Base-by-base conservation (phyloP, 2,797 vertebrate species). In the Melanotaenia parkinsoni region DNA sequence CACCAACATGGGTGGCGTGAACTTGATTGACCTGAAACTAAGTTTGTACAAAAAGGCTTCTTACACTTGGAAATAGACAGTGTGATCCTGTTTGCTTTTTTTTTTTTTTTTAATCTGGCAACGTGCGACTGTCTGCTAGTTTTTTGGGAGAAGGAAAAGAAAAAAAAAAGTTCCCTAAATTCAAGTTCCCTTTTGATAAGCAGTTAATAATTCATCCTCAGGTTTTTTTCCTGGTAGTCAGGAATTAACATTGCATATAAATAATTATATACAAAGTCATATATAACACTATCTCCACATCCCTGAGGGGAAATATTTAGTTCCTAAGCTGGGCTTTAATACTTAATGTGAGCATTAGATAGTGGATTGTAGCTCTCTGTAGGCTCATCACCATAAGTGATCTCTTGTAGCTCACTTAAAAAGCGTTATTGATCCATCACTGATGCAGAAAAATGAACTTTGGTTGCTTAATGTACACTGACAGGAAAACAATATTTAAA, bases 1-100 rank as follows among this genome's bases (percentile, higher is more conserved):
- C 33, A 38, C 37, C 11, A 38, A 38, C 37, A 89, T 59, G 77
- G 73, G 79, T 67, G 79, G 57, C 0, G 63, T 89, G 37, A 76
- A 86, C 58, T 20, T 81, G 14, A 76, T 50, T 68, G 70, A 88
- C 67, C 26, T 2, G 14, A 81, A 76, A 22, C 26, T 40, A 40
- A 14, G 11, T 40, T 40, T 40, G 12, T 4, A 40, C 12, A 40
- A 40, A 40, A 13, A 38, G 9, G 9, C 9, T 38, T 11, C 37
- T 38, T 10, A 12, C 37, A 38, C 35, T 35, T 10, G 35, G 35
- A 7, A 35, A 35, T 35, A 10, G 35, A 35, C 7, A 35, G 10
- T 35, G 35, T 35, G 35, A 35, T 35, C 35, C 10, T 0, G 1
- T 35, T 35, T 7, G 35, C 35, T 35, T 35, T 35, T 35, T 35